phyloP scores from a whole-genome alignment of 2,797 vertebrate genomes.

The Coilia nasus region DNA sequence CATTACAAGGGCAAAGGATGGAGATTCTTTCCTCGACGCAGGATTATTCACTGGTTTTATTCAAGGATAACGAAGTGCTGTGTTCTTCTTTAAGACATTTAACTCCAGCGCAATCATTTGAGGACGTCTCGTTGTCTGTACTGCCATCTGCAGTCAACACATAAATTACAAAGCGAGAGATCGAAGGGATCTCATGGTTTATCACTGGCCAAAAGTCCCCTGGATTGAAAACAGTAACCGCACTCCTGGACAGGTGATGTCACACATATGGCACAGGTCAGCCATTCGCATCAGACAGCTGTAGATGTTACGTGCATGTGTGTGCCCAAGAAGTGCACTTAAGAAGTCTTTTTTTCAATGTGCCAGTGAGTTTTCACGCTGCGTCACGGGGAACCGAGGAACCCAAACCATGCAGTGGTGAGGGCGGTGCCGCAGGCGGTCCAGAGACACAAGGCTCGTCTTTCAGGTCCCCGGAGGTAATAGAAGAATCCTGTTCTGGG shows the following conservation, averaged over 20 bases:
- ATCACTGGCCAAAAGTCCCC: not conserved
- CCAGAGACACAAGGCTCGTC: constrained; percentile 65
- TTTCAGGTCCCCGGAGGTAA: constrained; percentile 86
- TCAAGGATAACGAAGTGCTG: constrained; percentile 3
- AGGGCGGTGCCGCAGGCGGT: constrained; percentile 58
- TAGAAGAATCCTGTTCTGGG: constrained; percentile 90
- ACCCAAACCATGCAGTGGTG: constrained; percentile 66
- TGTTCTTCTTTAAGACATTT: not conserved
- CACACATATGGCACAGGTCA: not conserved
- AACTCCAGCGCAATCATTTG: not conserved
- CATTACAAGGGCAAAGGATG: not conserved
- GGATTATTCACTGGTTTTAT: not conserved
- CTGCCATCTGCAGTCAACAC: not conserved
- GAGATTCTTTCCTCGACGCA: not conserved
- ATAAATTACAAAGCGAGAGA: not conserved
- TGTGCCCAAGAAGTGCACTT: not conserved
- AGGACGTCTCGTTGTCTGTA: not conserved
- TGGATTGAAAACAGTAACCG: not conserved
- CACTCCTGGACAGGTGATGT: not conserved
- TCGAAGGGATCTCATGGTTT: not conserved
- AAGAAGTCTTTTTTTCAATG: not conserved
- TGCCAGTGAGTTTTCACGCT: constrained; percentile 65
- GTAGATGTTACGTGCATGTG: not conserved
- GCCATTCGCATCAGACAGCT: not conserved
- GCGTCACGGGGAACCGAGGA: constrained; percentile 63